Evolutionary conservation across 2,888 invertebrate genomes (phyloP), one percentile per base, ranked within the genome.

Genomic region (Lasioglossum villosulum): DNA sequence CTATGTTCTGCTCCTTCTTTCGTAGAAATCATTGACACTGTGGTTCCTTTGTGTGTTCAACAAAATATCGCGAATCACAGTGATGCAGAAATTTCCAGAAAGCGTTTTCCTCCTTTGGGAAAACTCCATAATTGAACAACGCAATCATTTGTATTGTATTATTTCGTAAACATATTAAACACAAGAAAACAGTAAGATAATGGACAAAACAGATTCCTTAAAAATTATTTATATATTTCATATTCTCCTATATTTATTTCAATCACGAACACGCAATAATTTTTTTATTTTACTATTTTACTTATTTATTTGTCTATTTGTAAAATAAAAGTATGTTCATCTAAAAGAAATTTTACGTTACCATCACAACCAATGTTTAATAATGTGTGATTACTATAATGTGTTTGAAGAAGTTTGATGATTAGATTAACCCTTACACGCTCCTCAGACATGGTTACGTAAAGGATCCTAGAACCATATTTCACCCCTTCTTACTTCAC

Each of bases 1-100:
- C 37, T 81, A 86, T 82, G 75, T 68, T 74, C 14, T 23, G 75
- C 30, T n/a, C 72, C 30, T 37, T 42, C 16, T 42, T 90, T 87
- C 87, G 70, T 14, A 42, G 88, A 90, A 90, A 39, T 79, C 19
- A n/a, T 66, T 30, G 52, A 23, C 27, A 23, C 27, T 14, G 37
- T 34, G 37, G 48, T 45, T 45, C 48, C n/a, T 52, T 56, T n/a
- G 39, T 30, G 34, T 5, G 14, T 56, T 8, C 34, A n/a, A 27
- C 48, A 30, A 75, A 80, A 72, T 45, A 23, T n/a, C 16, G 48
- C 30, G 70, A 63, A 71, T 66, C 23, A 82, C 70, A 80, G 59
- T 42, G n/a, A 72, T 27, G 16, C 42, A 68, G 14, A 56, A 75
- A 37, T 75, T 75, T 72, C n/a, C 34, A 56, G 23, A 14, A 30